Evolutionary conservation across 2,113 vertebrate species (phyloP), one percentile per base, ranked within the genome.

Genomic region (Colius striatus): DNA sequence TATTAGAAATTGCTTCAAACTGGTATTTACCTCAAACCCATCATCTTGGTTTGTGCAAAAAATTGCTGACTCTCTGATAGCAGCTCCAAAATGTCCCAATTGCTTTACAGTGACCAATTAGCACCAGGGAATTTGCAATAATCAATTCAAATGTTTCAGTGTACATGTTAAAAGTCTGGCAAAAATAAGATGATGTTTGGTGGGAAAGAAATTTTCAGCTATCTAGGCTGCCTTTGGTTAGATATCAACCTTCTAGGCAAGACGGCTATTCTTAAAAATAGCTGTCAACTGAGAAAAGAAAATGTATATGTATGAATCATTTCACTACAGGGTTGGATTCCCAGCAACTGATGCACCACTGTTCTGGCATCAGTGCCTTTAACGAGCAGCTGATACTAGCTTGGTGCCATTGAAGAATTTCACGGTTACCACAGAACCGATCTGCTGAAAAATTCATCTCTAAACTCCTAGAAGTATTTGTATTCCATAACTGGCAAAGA

Each of bases 201-300:
- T 87, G 77, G 76, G 94, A 58, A 95, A 94, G 72, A 96, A 92
- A 94, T 70, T 92, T 95, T 86, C 96, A 98, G 96, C 94, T 96
- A 96, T 92, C 94, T 90, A 93, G 91, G 94, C 92, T 94, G 96
- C 96, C 61, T 67, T 82, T 93, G 89, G 89, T 97, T 96, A 91
- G 90, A 81, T 97, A 96, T 90, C 94, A 89, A 93, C 54, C 66
- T 62, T 70, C 93, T 87, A 97, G 84, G 95, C 92, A 98, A 97
- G 90, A 89, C 92, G 38, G 93, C 95, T 97, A 97, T 94, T 97
- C 97, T 98, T 97, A 98, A 97, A 96, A 96, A 96, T 95, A 89
- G 94, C 95, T 96, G 95, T 89, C 96, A 97, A 89, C 95, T 93
- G 78, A 86, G 95, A 91, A 92, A 93, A 76, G 94, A 96, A 96